phyloP scores from a whole-genome alignment of 2,797 vertebrate species.

The Rhinichthys osculus region DNA sequence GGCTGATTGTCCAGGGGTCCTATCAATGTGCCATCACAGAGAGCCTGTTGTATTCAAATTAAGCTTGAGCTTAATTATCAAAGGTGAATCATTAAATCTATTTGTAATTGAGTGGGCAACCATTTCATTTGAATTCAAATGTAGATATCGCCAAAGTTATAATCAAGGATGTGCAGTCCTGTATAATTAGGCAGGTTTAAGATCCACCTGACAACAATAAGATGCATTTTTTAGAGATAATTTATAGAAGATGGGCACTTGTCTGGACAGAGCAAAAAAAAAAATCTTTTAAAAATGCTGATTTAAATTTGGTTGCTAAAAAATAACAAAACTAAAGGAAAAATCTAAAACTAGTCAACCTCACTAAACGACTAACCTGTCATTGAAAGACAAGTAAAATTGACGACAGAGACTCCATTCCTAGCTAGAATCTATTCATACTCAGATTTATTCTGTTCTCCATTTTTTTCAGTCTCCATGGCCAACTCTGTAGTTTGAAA shows the following conservation, averaged over 20 bases:
- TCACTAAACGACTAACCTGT: neutral
- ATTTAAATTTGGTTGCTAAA: neutral
- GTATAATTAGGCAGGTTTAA: neutral
- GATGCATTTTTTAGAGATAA: neutral
- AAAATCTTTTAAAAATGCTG: no score
- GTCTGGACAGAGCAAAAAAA: neutral
- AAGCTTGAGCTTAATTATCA: neutral
- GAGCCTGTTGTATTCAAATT: slow-evolving; percentile 37
- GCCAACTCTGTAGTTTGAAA: slow-evolving; percentile 11
- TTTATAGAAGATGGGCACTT: neutral
- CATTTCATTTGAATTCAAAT: slow-evolving; percentile 2
- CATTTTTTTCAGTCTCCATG: neutral
- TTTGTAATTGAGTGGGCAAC: neutral
- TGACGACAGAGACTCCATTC: neutral
- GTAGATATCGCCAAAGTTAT: neutral
- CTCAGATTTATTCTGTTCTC: neutral
- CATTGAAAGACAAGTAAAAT: neutral
- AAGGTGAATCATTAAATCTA: slow-evolving; percentile 8
- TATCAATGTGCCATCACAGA: slow-evolving; percentile 21
- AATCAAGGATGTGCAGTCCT: neutral
- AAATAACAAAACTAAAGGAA: neutral
- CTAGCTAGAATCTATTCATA: neutral
- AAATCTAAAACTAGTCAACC: neutral
- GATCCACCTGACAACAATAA: neutral
- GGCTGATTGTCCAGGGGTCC: slow-evolving; percentile 61